phyloP scores from a whole-genome alignment of 2,797 vertebrate species.

The Takifugu ocellatus region DNA sequence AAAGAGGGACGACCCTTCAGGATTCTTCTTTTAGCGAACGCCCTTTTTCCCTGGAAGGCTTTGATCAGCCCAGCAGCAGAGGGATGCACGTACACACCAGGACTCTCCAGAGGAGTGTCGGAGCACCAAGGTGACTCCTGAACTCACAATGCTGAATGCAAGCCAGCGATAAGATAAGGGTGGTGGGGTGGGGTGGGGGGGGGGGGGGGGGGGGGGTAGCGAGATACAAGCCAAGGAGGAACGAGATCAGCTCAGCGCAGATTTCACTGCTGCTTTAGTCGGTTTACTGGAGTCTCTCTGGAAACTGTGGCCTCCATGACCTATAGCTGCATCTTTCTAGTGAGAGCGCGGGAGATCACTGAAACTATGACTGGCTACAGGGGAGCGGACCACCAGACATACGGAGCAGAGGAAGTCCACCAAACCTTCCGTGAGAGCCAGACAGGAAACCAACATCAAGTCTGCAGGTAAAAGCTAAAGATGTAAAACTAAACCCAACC shows the following conservation, averaged over 20 bases:
- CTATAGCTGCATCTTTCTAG: too few relatives aligned
- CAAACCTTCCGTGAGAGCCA: too few relatives aligned
- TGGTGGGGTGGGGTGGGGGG: constrained; percentile 43
- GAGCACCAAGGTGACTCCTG: constrained; percentile 63
- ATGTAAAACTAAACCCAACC: too few relatives aligned
- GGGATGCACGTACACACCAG: constrained; percentile 27
- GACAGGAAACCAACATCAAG: too few relatives aligned
- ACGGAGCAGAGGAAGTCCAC: too few relatives aligned
- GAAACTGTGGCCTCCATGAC: too few relatives aligned
- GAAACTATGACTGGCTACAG: too few relatives aligned
- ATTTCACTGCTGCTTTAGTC: constrained; percentile 25
- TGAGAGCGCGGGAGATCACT: too few relatives aligned
- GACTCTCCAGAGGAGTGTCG: constrained; percentile 33
- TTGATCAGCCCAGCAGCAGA: constrained; percentile 22
- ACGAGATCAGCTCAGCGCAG: constrained; percentile 35
- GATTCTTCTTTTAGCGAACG: constrained; percentile 7
- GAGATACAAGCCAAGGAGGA: constrained; percentile 56
- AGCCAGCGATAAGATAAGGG: constrained; percentile 59
- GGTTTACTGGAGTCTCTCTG: too few relatives aligned
- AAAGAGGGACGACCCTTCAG: not conserved
- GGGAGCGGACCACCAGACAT: too few relatives aligned
- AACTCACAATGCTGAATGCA: constrained; percentile 52
- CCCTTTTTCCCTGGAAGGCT: constrained; percentile 1
- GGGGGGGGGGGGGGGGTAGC: constrained; percentile 26
- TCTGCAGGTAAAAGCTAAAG: too few relatives aligned